phyloP scores from a whole-genome alignment of 2,113 vertebrate genomes.

The Xenopus laevis region DNA sequence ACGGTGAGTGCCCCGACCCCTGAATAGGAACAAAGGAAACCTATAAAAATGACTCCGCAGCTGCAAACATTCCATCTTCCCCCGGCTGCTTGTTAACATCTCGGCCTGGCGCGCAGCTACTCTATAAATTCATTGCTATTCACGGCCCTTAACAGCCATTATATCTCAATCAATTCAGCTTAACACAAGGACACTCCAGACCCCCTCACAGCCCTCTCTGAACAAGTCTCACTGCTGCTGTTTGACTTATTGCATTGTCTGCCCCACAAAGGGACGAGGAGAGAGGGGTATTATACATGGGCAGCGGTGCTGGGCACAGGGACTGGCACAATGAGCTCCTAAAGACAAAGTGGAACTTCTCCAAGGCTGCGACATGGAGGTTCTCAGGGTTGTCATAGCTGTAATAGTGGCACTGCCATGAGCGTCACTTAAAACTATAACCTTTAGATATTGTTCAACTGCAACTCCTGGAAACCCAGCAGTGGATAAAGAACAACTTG shows the following conservation, averaged over 20 bases:
- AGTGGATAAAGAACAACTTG: too few relatives aligned
- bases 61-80: conserved; percentile 7
- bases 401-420: too few relatives aligned
- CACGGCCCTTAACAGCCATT: conserved; percentile 80
- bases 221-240: conserved; percentile 65
- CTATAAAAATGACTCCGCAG: conserved; percentile 6
- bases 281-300: too few relatives aligned
- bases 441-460: too few relatives aligned
- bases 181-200: conserved; percentile 82
- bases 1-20: too few relatives aligned
- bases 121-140: conserved; percentile 79
- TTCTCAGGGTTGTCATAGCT: too few relatives aligned
- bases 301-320: too few relatives aligned
- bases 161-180: conserved; percentile 88
- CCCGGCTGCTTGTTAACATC: conserved; percentile 66
- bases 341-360: too few relatives aligned
- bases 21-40: background rate
- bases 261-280: conserved; percentile 58
- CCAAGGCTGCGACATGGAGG: too few relatives aligned
- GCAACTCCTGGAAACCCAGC: too few relatives aligned
- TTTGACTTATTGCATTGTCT: conserved; percentile 75
- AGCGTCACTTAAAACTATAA: too few relatives aligned
- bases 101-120: conserved; percentile 64
- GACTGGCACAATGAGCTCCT: too few relatives aligned
- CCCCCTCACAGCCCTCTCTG: conserved; percentile 65